Conservation (phyloP, 1,140 invertebrate genomes). For the Drosophila fuyamai region DNA sequence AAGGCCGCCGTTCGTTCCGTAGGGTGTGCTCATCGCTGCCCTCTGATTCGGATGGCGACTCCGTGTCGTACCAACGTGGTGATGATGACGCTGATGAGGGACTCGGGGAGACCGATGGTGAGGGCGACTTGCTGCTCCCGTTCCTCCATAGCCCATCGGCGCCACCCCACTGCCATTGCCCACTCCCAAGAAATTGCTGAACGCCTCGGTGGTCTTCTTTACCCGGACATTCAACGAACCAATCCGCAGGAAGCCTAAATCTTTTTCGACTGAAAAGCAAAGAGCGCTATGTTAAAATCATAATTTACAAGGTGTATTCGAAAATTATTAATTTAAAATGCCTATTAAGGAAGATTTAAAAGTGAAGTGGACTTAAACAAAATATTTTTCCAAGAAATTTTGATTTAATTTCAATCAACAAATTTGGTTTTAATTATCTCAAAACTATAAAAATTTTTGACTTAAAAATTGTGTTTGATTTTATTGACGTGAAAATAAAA, state of each 20-base stretch:
- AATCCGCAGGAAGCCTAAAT: conserved; percentile 94
- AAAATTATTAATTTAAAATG: too few relatives aligned
- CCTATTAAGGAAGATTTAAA: too few relatives aligned
- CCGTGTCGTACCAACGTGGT: conserved; percentile 81
- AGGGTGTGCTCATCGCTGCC: conserved; percentile 66
- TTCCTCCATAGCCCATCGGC: too few relatives aligned
- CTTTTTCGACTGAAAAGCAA: conserved; percentile 88
- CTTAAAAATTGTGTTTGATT: too few relatives aligned
- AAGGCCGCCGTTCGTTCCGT: conserved; percentile 50
- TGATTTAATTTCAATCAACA: too few relatives aligned
- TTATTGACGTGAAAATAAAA: too few relatives aligned
- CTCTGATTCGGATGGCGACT: conserved; percentile 74
- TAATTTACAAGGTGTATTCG: too few relatives aligned
- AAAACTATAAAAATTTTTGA: too few relatives aligned
- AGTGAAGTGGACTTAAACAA: too few relatives aligned
- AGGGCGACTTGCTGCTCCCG: conserved; percentile 63
- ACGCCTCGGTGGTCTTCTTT: conserved; percentile 95
- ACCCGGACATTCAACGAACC: conserved; percentile 96
- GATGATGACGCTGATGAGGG: conserved; percentile 84
- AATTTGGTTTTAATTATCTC: too few relatives aligned
- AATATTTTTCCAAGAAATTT: too few relatives aligned
- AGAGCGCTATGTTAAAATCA: neutral
- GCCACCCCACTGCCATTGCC: conserved; percentile 86
- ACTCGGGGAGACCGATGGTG: conserved; percentile 84
- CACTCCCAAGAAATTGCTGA: conserved; percentile 94